A percentile compares a stretch with the other conserved stretches of the same genome.
Conservation (phyloP, 1,140 invertebrate species). For the Lysiphlebus fabarum region DNA sequence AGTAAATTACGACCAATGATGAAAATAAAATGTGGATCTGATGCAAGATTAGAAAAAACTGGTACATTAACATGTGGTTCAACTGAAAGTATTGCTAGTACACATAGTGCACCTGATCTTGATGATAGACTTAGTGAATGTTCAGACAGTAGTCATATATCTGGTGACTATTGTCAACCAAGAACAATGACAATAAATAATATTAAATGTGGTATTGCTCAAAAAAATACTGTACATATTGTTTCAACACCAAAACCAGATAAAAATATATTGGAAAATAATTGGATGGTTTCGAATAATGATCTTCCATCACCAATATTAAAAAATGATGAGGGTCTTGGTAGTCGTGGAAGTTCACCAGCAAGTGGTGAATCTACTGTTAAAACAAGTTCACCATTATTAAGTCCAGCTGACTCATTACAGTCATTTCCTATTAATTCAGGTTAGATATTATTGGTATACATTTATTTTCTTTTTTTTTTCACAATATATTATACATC, state of each 20-base stretch:
- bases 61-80: conserved; percentile 45
- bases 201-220: conserved; percentile 39
- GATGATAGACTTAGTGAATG: conserved; percentile 42
- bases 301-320: conserved; percentile 47
- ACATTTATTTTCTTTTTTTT: too few species aligned
- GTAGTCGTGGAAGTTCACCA: conserved; percentile 27
- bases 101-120: conserved; percentile 47
- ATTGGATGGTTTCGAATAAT: conserved; percentile 33
- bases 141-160: conserved; percentile 47
- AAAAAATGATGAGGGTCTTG: conserved; percentile 32
- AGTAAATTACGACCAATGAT: conserved; percentile 35
- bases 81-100: conserved; percentile 49
- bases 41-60: conserved; percentile 27
- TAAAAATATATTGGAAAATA: conserved; percentile 34
- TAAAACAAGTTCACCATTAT: conserved; percentile 44
- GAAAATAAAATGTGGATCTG: conserved; percentile 36
- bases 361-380: conserved; percentile 28
- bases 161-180: conserved; percentile 33
- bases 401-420: conserved; percentile 36
- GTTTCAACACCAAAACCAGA: conserved; percentile 31
- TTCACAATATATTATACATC: background rate
- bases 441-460: too few species aligned
- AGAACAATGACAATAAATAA: conserved; percentile 39
- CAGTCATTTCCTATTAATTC: conserved; percentile 32
- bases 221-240: conserved; percentile 35